Percentiles rank a stretch among this genome's conserved stretches.
phyloP scores from a whole-genome alignment of 2,113 vertebrate genomes.

The Anoura caudifer region DNA sequence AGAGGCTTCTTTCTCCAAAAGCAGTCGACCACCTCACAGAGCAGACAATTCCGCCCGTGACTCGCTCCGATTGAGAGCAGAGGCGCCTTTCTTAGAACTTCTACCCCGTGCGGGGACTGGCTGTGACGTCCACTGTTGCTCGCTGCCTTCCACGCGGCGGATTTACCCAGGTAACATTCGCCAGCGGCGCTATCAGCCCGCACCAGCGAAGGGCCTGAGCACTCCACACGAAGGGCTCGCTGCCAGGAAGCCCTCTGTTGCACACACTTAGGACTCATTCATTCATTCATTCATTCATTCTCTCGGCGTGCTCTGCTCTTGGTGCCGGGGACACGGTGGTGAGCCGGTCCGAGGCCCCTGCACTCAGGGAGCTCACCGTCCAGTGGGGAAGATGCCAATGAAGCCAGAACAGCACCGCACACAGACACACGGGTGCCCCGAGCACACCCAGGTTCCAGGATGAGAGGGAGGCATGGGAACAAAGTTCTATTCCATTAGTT shows the following conservation, averaged over 20 bases:
- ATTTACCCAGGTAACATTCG: neutral
- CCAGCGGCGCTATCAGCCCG: neutral
- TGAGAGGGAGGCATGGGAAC: neutral
- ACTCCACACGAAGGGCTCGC: accelerated
- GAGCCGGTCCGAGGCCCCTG: neutral
- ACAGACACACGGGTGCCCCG: neutral
- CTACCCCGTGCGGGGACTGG: accelerated
- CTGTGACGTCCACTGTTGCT: neutral
- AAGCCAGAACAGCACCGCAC: neutral
- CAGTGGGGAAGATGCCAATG: neutral
- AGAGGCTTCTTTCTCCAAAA: neutral
- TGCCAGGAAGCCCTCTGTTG: neutral
- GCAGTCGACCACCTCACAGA: neutral
- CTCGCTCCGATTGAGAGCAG: neutral
- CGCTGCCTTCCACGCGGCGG: neutral
- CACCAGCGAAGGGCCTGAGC: neutral
- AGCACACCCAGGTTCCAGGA: neutral
- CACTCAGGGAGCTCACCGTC: neutral
- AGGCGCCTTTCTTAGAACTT: neutral
- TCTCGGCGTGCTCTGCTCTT: neutral
- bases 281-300: neutral
- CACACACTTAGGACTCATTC: neutral
- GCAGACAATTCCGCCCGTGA: neutral
- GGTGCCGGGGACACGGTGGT: neutral
- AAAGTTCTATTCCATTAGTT: neutral